Conservation (phyloP, 1,140 invertebrate species). For the Maconellicoccus hirsutus region DNA sequence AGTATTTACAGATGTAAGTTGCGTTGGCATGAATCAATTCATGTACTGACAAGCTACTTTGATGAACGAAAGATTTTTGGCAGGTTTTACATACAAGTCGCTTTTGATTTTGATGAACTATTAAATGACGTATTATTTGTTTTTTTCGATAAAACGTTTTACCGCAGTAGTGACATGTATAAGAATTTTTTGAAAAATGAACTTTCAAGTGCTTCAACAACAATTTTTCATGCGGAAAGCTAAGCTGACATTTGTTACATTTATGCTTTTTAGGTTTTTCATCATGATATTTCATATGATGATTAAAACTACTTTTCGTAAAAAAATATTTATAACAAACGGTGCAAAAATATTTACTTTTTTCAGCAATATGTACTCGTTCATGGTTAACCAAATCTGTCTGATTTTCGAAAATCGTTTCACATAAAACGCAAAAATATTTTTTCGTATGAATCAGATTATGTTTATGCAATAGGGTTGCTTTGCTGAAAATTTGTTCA, state of each 20-base stretch:
- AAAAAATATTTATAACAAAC: not conserved
- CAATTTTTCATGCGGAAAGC: not conserved
- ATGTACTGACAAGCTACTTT: not conserved
- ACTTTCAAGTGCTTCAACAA: not conserved
- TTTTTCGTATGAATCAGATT: not conserved
- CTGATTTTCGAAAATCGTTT: not conserved
- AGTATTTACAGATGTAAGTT: not conserved
- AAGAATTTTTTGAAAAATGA: not conserved
- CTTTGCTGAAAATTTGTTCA: not conserved
- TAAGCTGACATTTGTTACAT: not conserved
- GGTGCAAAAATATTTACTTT: not conserved
- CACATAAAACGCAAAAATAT: not conserved
- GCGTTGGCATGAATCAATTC: not conserved
- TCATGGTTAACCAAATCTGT: not conserved
- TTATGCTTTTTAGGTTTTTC: not conserved
- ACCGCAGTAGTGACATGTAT: not conserved
- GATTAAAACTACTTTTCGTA: not conserved
- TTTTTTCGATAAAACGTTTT: not conserved
- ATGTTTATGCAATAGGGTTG: not conserved
- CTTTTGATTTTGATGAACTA: not conserved
- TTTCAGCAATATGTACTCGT: not conserved
- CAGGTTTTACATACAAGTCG: not conserved
- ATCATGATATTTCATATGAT: not conserved
- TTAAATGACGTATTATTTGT: not conserved
- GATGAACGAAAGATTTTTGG: not conserved